phyloP scores from a whole-genome alignment of 2,888 invertebrate species.

The Oasisia sp. region DNA sequence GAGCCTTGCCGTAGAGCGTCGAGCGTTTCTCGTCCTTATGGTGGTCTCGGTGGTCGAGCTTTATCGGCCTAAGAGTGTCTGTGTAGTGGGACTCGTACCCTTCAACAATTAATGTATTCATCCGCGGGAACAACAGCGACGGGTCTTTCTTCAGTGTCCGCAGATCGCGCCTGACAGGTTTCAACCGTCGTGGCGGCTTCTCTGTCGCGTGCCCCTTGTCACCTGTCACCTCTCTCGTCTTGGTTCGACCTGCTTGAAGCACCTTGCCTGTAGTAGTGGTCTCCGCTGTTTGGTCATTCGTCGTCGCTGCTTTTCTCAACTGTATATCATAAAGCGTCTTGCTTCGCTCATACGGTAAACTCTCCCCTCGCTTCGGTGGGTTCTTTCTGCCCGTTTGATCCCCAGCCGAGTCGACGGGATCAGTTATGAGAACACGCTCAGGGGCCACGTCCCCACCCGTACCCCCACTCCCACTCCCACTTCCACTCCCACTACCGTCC shows the following conservation, averaged over 20 bases:
- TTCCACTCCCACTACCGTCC: not conserved
- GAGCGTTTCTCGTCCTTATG: not conserved
- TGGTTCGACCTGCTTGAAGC: not conserved
- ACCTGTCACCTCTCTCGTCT: not conserved
- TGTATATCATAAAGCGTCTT: not conserved
- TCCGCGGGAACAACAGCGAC: constrained; percentile 20
- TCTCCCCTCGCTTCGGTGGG: not conserved
- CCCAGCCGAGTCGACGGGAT: not conserved
- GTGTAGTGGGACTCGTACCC: not conserved
- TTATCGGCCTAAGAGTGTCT: not conserved
- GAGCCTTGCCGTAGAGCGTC: not conserved
- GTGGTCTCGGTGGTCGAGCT: not conserved
- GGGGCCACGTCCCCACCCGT: not conserved
- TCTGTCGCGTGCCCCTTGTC: not conserved
- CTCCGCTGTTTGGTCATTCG: not conserved
- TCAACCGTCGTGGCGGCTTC: not conserved
- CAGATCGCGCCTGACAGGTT: constrained; percentile 13
- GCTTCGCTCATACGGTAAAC: not conserved
- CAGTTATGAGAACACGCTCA: not conserved
- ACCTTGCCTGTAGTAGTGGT: not conserved
- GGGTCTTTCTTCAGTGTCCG: constrained; percentile 13
- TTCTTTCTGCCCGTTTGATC: not conserved
- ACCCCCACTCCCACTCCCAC: not conserved
- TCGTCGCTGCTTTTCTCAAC: not conserved
- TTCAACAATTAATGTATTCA: constrained; percentile 22